Evolutionary conservation across 2,797 vertebrate species (phyloP).

Genomic region (Zenarchopterus dispar): DNA sequence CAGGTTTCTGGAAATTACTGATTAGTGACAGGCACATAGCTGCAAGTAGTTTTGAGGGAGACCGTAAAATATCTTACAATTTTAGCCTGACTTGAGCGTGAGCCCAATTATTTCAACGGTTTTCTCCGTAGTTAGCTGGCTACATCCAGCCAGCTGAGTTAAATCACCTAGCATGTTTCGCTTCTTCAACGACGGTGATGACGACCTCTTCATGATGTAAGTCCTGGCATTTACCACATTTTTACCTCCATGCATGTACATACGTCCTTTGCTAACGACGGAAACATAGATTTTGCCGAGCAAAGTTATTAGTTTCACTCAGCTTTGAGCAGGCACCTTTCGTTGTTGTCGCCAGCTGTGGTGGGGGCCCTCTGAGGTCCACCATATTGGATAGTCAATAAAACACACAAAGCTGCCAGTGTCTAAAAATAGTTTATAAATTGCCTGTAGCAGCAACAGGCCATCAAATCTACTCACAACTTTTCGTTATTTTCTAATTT

Average conservation of each 20-base stretch:
- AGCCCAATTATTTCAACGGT: slow-evolving; percentile 48
- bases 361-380: slow-evolving; percentile 70
- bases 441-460: neutral
- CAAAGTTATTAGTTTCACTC: slow-evolving; percentile 2
- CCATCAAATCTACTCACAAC: neutral
- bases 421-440: slow-evolving; percentile 21
- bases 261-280: neutral
- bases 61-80: slow-evolving; percentile 1
- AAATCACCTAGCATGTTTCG: slow-evolving; percentile 83
- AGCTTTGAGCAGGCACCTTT: slow-evolving; percentile 50
- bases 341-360: slow-evolving; percentile 67
- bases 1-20: slow-evolving; percentile 75
- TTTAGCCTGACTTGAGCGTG: slow-evolving; percentile 21
- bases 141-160: slow-evolving; percentile 79
- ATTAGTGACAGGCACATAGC: slow-evolving; percentile 13
- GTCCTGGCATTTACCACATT: slow-evolving; percentile 47
- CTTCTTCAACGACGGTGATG: slow-evolving; percentile 85
- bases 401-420: slow-evolving; percentile 45
- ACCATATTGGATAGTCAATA: slow-evolving; percentile 73
- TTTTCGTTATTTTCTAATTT: neutral
- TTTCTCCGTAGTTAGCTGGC: slow-evolving; percentile 79
- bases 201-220: slow-evolving; percentile 87
- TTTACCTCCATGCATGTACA: neutral
- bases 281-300: neutral
- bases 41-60: slow-evolving; percentile 11